These are phyloP conservation scores for Catostylus mosaicus DNA, from an alignment of 30 jellyfish, hydroid and myxozoan species.

Conservation along the genomic window DNA sequence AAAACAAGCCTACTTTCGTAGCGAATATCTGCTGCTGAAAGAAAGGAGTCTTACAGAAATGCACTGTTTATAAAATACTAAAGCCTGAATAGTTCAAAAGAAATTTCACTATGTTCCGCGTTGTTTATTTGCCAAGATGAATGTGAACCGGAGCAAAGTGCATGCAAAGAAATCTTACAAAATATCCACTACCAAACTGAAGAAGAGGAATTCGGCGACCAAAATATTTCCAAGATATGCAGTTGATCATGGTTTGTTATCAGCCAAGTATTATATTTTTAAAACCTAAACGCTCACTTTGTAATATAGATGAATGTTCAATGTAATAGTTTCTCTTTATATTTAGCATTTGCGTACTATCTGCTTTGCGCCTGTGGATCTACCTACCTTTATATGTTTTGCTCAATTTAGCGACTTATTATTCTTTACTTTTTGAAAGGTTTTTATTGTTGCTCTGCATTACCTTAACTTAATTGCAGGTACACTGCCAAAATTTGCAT, in stretches of 20 bases:
- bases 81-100: neutral
- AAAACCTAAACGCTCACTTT: too few species aligned
- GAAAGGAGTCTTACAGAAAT: neutral
- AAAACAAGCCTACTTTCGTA: neutral
- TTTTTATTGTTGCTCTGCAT: too few species aligned
- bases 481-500: too few species aligned
- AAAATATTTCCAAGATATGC: conserved; percentile 5
- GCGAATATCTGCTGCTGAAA: neutral
- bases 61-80: neutral
- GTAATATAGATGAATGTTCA: too few species aligned
- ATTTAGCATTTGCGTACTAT: too few species aligned
- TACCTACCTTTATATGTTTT: too few species aligned
- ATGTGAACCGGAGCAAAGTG: neutral
- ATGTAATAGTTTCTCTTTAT: too few species aligned
- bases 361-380: too few species aligned
- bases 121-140: neutral
- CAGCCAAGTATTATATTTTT: too few species aligned
- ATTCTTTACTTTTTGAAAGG: too few species aligned
- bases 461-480: too few species aligned
- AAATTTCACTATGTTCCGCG: neutral
- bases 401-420: too few species aligned
- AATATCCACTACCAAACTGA: neutral
- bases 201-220: neutral
- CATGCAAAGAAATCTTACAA: conserved; percentile 2
- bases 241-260: conserved; percentile 11